These are phyloP conservation scores for Folsomia manolachei DNA, from an alignment of 2,888 invertebrate genomes.

Conservation along the genomic window DNA sequence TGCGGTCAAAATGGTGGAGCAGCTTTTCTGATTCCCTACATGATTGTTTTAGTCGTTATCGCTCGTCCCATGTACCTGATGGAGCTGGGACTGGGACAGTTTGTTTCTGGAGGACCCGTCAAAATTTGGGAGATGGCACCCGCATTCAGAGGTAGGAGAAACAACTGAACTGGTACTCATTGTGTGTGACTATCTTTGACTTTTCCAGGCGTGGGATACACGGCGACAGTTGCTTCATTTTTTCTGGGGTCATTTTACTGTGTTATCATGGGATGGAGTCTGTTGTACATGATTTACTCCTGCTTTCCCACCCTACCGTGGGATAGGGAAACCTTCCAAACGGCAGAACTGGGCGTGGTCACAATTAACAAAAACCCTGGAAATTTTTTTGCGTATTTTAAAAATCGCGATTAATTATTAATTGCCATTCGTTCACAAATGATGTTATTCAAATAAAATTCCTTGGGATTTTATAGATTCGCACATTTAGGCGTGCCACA, in stretches of 20 bases:
- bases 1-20: slow-evolving; percentile 67
- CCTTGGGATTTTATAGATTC: too few species aligned
- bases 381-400: not conserved
- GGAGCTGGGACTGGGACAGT: slow-evolving; percentile 80
- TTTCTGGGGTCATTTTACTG: slow-evolving; percentile 3
- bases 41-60: slow-evolving; percentile 63
- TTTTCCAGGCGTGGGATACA: slow-evolving; percentile 9
- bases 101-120: slow-evolving; percentile 72
- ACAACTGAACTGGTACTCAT: too few species aligned
- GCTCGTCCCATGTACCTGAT: slow-evolving; percentile 79
- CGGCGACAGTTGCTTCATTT: not conserved
- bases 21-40: slow-evolving; percentile 66
- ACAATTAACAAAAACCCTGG: not conserved
- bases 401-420: not conserved
- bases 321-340: not conserved
- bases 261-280: not conserved
- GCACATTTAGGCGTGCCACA: not conserved
- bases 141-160: slow-evolving; percentile 67
- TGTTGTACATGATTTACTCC: slow-evolving; percentile 13
- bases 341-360: not conserved
- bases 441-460: too few species aligned
- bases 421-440: too few species aligned
- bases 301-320: slow-evolving; percentile 1
- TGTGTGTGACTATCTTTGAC: too few species aligned
- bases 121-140: slow-evolving; percentile 68